Evolutionary conservation across 2,797 vertebrate species (phyloP), one percentile per base, ranked within the genome.

Genomic region (Austrolebias charrua): DNA sequence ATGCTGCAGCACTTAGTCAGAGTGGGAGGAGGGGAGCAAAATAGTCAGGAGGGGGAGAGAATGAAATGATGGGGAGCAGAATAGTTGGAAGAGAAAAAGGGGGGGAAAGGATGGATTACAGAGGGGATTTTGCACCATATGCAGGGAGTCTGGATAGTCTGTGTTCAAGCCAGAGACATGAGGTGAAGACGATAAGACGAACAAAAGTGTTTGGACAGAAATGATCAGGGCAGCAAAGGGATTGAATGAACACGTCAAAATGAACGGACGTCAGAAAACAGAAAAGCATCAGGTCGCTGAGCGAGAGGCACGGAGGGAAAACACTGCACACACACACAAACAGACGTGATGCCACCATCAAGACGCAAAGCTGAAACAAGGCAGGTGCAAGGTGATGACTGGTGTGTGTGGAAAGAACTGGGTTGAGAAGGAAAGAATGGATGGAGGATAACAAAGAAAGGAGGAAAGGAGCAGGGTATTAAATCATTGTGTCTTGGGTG

Each of bases 1-100:
- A 90, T 90, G 90, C 90, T 91, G 91, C 90, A 89, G 89, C 88
- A 89, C 85, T 90, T 86, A 87, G 82, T 81, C 82, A 86, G 81
- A 63, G 75, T 55, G 83, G 85, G 88, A 86, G 86, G 83, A 88
- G 83, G 84, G 86, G 86, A 86, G 88, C 68, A 65, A 72, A 61
- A 71, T 78, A 84, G 76, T 76, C 76, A 53, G 75, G 70, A 49
- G 45, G 68, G 53, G 45, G 55, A 14, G 55, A 28, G 24, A 49
- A 56, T 43, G 53, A 80, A 69, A 66, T 50, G 77, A 82, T 75
- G 80, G 78, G 75, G 73, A 84, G 82, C 72, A 72, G 72, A 80
- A 69, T 44, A 65, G 63, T 66, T 80, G 79, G 74, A 78, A 73
- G 66, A 66, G 48, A 71, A 50, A 65, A 35, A 56, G 1, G 6